Evolutionary conservation across 2,888 invertebrate species (phyloP), one percentile per base, ranked within the genome.

Genomic region (Willowsia nigromaculata): DNA sequence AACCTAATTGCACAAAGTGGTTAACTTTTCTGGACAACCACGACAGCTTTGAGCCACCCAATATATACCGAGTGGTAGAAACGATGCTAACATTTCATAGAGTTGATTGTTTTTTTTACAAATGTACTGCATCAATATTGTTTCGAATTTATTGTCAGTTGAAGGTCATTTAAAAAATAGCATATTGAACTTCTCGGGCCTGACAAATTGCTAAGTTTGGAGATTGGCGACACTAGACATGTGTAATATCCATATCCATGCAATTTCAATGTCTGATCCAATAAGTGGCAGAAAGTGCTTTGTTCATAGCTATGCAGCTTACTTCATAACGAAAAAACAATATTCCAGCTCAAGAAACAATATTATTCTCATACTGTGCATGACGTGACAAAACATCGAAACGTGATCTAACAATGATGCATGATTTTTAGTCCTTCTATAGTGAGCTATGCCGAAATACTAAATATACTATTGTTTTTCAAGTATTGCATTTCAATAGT

Each of bases 151-250:
- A 74, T 74, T 50, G 47, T 74, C 74, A 74, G 47, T 15, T 74
- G 50, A 74, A 74, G 74, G 74, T 74, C 74, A 74, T 15, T 37
- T 74, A 27, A 15, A 50, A n/a, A n/a, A n/a, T n/a, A 74, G 37
- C 37, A 43, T 71, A 71, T 43, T 71, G 40, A 43, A 43, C 40
- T 71, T 62, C 25, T 33, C 53, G 27, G 40, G 1, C 30, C 50
- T 30, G 7, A 78, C 30, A 78, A 53, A 71, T 22, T 13, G 40
- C 11, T 1, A 53, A 53, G 15, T 40, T 47, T 13, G 18, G 50
- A 1, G 7, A 18, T 7, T 13, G 13, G 50, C 7, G 50, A 53
- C 18, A 3, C 15, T 9, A 5, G 2, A 47, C 47, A 47, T 47
- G n/a, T n/a, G n/a, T n/a, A n/a, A n/a, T n/a, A n/a, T n/a, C n/a